Evolutionary conservation across 1,140 invertebrate genomes (phyloP).

Genomic region (Drosophila simulans): DNA sequence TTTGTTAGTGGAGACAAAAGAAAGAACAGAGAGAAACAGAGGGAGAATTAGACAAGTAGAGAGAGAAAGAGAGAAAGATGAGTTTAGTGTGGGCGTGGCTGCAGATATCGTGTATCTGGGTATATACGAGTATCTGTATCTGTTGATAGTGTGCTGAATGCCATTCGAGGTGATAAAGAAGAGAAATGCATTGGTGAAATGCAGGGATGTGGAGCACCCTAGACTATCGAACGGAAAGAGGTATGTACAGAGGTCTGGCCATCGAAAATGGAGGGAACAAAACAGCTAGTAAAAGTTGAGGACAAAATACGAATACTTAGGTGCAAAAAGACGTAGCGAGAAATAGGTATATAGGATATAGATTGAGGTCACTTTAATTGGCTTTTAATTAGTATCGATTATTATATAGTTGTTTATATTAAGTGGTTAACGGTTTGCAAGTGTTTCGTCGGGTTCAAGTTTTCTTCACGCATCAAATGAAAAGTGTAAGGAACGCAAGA

Average conservation of each 20-base stretch:
- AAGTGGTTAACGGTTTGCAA: conserved; percentile 69
- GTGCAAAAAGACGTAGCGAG: conserved; percentile 50
- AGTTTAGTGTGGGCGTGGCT: conserved; percentile 55
- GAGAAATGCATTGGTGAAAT: conserved; percentile 11
- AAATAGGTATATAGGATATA: conserved; percentile 9
- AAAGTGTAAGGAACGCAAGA: conserved; percentile 50
- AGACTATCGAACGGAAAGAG: conserved; percentile 12
- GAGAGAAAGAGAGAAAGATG: conserved; percentile 65
- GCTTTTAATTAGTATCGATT: conserved; percentile 57
- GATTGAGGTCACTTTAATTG: conserved; percentile 45
- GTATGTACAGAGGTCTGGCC: conserved; percentile 74
- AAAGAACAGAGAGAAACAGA: conserved; percentile 74
- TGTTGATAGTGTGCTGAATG: conserved; percentile 42
- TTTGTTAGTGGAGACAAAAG: conserved; percentile 65
- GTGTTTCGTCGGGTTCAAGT: conserved; percentile 85
- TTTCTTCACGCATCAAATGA: conserved; percentile 73
- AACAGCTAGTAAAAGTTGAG: conserved; percentile 38
- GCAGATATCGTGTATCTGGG: conserved; percentile 25
- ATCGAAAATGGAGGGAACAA: conserved; percentile 43
- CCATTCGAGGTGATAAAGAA: conserved; percentile 32
- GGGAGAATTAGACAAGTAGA: conserved; percentile 70
- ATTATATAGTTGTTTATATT: conserved; percentile 52
- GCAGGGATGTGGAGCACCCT: conserved; percentile 9
- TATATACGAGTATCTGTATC: not conserved
- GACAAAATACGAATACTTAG: conserved; percentile 31